A percentile compares a stretch with the other conserved stretches of the same genome.
Conservation (phyloP, 2,113 vertebrate species). For the Riparia riparia region DNA sequence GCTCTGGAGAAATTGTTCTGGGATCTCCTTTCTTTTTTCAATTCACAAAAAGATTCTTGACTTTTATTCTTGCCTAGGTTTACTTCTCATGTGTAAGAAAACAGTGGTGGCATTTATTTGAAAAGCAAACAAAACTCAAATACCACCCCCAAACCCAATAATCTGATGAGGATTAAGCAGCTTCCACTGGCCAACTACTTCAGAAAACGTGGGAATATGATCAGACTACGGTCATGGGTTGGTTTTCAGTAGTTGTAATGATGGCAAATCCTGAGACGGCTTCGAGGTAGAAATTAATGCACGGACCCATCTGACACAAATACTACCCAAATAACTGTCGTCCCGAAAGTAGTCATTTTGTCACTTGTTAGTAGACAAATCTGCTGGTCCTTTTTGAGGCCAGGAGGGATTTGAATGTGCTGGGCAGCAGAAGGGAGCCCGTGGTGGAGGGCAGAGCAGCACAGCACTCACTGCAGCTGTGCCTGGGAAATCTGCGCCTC, state of each 20-base stretch:
- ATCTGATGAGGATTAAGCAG: neutral
- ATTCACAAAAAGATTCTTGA: neutral
- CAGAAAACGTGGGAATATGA: neutral
- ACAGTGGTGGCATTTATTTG: neutral
- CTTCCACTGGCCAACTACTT: neutral
- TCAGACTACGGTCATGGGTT: neutral
- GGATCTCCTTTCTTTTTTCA: neutral
- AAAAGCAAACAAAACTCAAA: neutral
- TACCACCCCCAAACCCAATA: neutral
- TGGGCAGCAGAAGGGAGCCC: neutral
- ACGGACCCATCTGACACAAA: neutral
- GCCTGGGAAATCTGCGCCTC: neutral
- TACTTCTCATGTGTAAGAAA: neutral
- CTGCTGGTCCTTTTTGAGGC: neutral
- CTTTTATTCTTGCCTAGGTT: neutral
- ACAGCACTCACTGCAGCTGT: rapidly evolving
- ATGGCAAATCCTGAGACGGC: neutral
- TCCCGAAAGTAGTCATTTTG: rapidly evolving
- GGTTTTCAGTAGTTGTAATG: neutral
- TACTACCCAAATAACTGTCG: neutral
- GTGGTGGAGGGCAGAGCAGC: neutral
- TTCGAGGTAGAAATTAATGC: neutral
- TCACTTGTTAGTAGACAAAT: neutral
- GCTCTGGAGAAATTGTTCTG: neutral
- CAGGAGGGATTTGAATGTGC: neutral